These are phyloP conservation scores for Indicator indicator DNA, from an alignment of 2,113 vertebrate species.

Conservation along the genomic window DNA sequence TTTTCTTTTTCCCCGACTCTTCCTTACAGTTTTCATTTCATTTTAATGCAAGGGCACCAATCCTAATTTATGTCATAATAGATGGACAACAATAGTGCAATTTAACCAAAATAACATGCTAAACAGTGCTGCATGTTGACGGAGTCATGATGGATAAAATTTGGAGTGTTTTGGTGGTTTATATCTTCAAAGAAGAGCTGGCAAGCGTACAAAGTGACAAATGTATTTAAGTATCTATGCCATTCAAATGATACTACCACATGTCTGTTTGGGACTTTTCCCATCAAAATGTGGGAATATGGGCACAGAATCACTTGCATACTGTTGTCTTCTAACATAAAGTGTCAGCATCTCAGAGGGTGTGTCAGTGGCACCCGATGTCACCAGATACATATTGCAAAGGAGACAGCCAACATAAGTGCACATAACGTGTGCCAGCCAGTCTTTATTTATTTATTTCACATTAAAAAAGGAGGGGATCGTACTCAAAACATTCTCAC, in stretches of 20 bases:
- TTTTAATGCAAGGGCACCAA: slow-evolving; percentile 43
- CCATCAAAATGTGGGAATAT: slow-evolving; percentile 57
- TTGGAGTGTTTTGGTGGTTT: slow-evolving; percentile 64
- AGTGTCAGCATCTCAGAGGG: slow-evolving; percentile 28
- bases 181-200: slow-evolving; percentile 72
- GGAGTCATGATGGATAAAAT: slow-evolving; percentile 60
- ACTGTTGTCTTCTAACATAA: slow-evolving; percentile 69
- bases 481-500: neutral
- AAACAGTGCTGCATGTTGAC: slow-evolving; percentile 49
- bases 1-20: neutral
- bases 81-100: slow-evolving; percentile 47
- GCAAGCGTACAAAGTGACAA: slow-evolving; percentile 67
- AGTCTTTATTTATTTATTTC: slow-evolving; percentile 27
- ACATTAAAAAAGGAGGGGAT: neutral
- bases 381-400: slow-evolving; percentile 42
- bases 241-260: slow-evolving; percentile 67
- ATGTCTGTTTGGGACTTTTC: slow-evolving; percentile 76
- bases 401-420: slow-evolving; percentile 51
- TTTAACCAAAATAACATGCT: slow-evolving; percentile 66
- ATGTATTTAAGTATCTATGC: slow-evolving; percentile 73
- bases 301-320: slow-evolving; percentile 69
- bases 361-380: slow-evolving; percentile 47
- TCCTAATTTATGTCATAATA: slow-evolving; percentile 64
- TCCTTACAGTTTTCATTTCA: slow-evolving; percentile 10
- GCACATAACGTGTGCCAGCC: neutral